Evolutionary conservation across 2,113 vertebrate genomes (phyloP).

Genomic region (Coryphaenoides rupestris): DNA sequence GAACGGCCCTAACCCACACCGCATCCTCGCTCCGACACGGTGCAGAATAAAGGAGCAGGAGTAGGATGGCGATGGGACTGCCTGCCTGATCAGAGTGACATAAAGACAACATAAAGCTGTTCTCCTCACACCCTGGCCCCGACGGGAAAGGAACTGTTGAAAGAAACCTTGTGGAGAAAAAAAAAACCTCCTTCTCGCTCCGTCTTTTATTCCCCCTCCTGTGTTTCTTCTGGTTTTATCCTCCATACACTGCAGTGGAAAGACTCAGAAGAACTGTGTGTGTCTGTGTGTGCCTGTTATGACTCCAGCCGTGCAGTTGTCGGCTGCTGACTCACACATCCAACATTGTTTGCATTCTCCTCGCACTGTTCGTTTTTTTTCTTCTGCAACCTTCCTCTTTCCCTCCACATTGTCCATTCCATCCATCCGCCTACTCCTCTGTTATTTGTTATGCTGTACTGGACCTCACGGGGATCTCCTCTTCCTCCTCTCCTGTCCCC

Average conservation of each 20-base stretch:
- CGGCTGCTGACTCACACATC: no score
- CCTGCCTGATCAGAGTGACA: conserved; percentile 47
- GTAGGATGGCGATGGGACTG: conserved; percentile 61
- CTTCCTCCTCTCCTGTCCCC: conserved; percentile 71
- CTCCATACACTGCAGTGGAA: no score
- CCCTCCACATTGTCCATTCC: background rate
- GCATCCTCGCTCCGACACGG: no score
- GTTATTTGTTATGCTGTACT: background rate
- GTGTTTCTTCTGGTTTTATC: background rate
- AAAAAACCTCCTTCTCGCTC: conserved; percentile 35
- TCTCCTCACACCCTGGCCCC: conserved; percentile 40
- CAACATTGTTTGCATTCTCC: no score
- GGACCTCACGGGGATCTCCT: background rate
- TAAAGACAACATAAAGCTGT: conserved; percentile 50
- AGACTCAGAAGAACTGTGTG: no score
- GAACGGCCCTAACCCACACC: no score
- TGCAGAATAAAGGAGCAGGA: no score
- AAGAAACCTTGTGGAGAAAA: conserved; percentile 45
- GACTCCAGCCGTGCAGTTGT: no score
- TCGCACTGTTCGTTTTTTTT: no score
- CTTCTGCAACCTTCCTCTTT: background rate
- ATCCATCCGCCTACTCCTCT: background rate
- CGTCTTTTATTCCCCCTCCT: conserved; percentile 4
- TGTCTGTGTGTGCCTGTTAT: no score
- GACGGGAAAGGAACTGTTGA: conserved; percentile 64